Percentiles rank a stretch among this genome's conserved stretches.
Conservation (phyloP, 1,140 invertebrate species). For the Sarcophaga bullata region DNA sequence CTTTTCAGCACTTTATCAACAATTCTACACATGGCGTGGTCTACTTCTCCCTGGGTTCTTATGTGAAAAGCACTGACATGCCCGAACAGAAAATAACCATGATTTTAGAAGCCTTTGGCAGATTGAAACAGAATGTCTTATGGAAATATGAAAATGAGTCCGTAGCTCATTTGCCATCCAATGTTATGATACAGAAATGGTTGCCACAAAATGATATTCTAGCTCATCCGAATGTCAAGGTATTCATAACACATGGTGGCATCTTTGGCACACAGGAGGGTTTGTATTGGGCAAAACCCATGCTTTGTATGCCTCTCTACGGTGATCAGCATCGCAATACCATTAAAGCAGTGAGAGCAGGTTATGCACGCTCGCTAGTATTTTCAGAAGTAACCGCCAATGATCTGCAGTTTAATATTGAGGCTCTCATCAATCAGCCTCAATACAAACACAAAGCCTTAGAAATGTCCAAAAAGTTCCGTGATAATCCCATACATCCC, state of each 20-base stretch:
- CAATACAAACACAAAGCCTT: constrained; percentile 60
- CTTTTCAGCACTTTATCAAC: constrained; percentile 67
- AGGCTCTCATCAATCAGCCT: constrained; percentile 57
- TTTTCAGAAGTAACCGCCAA: constrained; percentile 58
- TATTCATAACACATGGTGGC: constrained; percentile 76
- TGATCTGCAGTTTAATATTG: constrained; percentile 54
- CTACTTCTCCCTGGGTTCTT: constrained; percentile 72
- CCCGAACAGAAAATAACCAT: constrained; percentile 59
- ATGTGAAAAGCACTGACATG: constrained; percentile 68
- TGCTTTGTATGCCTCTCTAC: constrained; percentile 74
- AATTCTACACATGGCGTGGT: constrained; percentile 69
- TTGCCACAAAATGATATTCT: constrained; percentile 72
- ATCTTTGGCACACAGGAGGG: constrained; percentile 75
- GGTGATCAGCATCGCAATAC: constrained; percentile 69
- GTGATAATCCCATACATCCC: constrained; percentile 67
- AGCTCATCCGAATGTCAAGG: constrained; percentile 69
- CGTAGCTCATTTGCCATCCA: constrained; percentile 66
- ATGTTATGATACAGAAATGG: constrained; percentile 74
- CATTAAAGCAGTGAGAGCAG: constrained; percentile 58
- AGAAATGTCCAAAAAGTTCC: constrained; percentile 63
- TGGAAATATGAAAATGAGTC: constrained; percentile 72
- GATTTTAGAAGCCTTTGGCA: constrained; percentile 69
- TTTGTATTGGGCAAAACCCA: constrained; percentile 73
- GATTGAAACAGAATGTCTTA: constrained; percentile 71
- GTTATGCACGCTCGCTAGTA: constrained; percentile 57